These are phyloP conservation scores for Junonia oenone DNA, from an alignment of 2,888 invertebrate species.

Conservation along the genomic window DNA sequence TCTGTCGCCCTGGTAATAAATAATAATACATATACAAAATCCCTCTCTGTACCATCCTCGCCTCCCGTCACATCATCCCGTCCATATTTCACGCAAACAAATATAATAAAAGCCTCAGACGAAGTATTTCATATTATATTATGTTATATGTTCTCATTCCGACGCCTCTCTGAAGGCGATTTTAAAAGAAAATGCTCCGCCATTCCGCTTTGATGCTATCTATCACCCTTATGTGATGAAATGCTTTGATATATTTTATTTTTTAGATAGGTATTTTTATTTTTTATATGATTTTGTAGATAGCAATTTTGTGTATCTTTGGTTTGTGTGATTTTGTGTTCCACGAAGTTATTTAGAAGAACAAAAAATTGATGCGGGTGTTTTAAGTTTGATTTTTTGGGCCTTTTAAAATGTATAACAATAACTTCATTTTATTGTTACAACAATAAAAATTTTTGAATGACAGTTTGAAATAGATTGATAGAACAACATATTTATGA, in stretches of 20 bases:
- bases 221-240: neutral
- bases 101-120: constrained; percentile 55
- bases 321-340: neutral
- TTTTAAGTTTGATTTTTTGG: too few species aligned
- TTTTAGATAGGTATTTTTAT: neutral
- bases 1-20: neutral
- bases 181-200: constrained; percentile 1
- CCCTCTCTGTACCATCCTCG: constrained; percentile 26
- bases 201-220: neutral
- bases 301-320: too few species aligned
- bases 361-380: too few species aligned
- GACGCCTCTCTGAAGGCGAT: constrained; percentile 12
- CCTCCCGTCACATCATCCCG: constrained; percentile 40
- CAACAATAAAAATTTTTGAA: too few species aligned
- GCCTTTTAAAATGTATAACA: too few species aligned
- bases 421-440: too few species aligned
- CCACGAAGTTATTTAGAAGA: too few species aligned
- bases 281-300: too few species aligned
- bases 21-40: neutral
- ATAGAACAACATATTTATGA: too few species aligned
- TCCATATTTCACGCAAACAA: constrained; percentile 61
- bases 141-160: constrained; percentile 16
- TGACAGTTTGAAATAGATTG: too few species aligned
- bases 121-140: constrained; percentile 29
- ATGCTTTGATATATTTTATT: neutral